A percentile compares a stretch with the other conserved stretches of the same genome.
Conservation (phyloP, 2,113 vertebrate species). For the Trachemys scripta region DNA sequence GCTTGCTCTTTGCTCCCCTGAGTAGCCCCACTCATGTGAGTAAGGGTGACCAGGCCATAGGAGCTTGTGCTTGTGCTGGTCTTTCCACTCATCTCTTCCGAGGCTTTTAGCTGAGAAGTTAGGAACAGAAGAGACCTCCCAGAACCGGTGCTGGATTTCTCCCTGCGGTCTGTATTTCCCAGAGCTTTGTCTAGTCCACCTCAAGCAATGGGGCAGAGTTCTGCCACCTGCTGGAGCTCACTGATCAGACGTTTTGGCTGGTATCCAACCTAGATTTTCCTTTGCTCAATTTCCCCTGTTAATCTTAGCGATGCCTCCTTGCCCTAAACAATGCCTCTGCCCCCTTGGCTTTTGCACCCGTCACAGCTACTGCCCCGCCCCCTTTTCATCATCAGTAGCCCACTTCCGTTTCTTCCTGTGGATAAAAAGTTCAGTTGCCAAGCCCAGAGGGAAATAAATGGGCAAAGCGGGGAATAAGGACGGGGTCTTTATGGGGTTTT, state of each 20-base stretch:
- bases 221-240: neutral
- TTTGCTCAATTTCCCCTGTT: neutral
- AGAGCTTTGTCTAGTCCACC: no score
- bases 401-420: neutral
- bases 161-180: neutral
- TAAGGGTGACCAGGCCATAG: neutral
- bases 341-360: neutral
- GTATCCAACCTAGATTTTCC: neutral
- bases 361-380: neutral
- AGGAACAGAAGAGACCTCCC: neutral
- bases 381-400: neutral
- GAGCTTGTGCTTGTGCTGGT: no score
- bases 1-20: neutral
- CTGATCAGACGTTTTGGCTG: no score
- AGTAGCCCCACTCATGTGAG: neutral
- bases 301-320: no score
- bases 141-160: neutral
- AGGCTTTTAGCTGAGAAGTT: neutral
- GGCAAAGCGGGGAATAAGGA: neutral
- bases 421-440: neutral
- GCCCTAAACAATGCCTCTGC: neutral
- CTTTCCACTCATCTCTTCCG: neutral
- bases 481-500: accelerated
- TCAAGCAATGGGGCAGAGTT: neutral
- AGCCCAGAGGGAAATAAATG: neutral